Base-by-base conservation (phyloP, 2,888 invertebrate species). In the Synanthedon vespiformis region DNA sequence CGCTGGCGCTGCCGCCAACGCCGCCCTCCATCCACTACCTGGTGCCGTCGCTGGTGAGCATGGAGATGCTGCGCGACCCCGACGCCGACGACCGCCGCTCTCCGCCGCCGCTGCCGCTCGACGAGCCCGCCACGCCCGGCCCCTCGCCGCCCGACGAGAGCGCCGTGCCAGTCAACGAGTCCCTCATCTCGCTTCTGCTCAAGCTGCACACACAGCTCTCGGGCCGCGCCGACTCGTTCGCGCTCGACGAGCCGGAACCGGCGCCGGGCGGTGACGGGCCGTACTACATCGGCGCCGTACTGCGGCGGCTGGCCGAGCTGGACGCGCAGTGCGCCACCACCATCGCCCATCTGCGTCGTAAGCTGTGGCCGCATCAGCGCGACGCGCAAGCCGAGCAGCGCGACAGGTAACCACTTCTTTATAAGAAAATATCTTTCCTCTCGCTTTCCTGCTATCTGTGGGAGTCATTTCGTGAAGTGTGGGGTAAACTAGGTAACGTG, bases 121-220 rank as follows among this genome's bases (percentile, higher is more conserved):
- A 63, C 18, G 12, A 34, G 49, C 40, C 40, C 40, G 47, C 47
- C 27, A 40, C 16, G 18, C 50, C 8, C 51, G 48, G n/a, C 11
- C 60, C 40, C 62, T 65, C 54, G 58, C 56, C 56, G 53, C 64
- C 60, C 59, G 87, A 86, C 53, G 89, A 89, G 44, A 75, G 77
- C 52, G 80, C 90, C 41, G 87, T 93, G 12, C 88, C 90, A 27
- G 89, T 95, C 53, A 94, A 94, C 65, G 96, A 96, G 76, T 97
- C 96, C 56, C 94, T 98, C 58, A 92, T 98, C 61, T 96, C 97
- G 0, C 82, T 98, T 51, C 86, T 98, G 48, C 83, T 98, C 52
- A 96, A 95, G 74, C 88, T 97, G 12, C 97, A 98, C 78, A 95
- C 95, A 2, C 96, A 97, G 72, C 86, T 98, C 47, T 94, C 95